These are phyloP conservation scores for Drosophila varians DNA, from an alignment of 1,140 invertebrate species.

Conservation along the genomic window DNA sequence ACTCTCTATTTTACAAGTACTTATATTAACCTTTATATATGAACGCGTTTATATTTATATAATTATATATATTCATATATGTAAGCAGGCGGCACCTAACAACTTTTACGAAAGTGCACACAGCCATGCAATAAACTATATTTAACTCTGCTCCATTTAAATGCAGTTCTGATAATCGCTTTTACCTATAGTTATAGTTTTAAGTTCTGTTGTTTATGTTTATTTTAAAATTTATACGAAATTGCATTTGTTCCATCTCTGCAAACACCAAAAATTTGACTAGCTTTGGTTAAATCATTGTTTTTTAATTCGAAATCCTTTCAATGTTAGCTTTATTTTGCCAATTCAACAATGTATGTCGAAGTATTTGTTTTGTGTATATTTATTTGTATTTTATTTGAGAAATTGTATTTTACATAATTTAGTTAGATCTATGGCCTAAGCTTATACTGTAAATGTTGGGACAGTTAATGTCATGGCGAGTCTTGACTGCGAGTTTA, in stretches of 20 bases:
- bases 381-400: conserved; percentile 57
- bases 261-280: conserved; percentile 50
- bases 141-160: conserved; percentile 60
- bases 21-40: neutral
- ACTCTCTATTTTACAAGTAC: conserved; percentile 62
- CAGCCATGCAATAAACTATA: conserved; percentile 58
- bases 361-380: conserved; percentile 42
- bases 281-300: conserved; percentile 47
- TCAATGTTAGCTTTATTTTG: conserved; percentile 57
- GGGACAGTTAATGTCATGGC: conserved; percentile 21
- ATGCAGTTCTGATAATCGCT: conserved; percentile 22
- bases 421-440: conserved; percentile 53
- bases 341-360: conserved; percentile 38
- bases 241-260: conserved; percentile 64
- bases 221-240: conserved; percentile 45
- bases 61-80: conserved; percentile 14
- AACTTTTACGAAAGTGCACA: conserved; percentile 38
- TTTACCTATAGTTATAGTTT: conserved; percentile 54
- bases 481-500: conserved; percentile 30
- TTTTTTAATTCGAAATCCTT: conserved; percentile 58
- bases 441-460: conserved; percentile 59
- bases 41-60: neutral
- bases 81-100: conserved; percentile 11
- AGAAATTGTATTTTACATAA: conserved; percentile 46
- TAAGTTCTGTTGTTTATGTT: conserved; percentile 45